These are phyloP conservation scores for Aphelocoma californica DNA, from an alignment of 2,797 vertebrate species.

Conservation along the genomic window DNA sequence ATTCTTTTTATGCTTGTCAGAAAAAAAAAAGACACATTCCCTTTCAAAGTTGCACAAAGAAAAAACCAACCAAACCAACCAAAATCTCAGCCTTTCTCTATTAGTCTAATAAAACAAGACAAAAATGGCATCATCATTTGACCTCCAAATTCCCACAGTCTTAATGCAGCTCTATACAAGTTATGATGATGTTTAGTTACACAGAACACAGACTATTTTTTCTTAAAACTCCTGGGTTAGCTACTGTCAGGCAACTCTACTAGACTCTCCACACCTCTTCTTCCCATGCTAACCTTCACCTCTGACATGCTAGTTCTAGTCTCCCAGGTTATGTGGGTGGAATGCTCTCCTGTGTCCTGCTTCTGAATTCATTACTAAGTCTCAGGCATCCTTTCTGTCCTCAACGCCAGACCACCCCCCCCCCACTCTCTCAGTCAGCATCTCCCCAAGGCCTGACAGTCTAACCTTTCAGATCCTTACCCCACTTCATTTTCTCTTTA, in stretches of 20 bases:
- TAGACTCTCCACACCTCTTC: background rate
- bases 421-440: background rate
- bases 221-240: background rate
- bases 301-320: accelerated
- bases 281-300: background rate
- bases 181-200: background rate
- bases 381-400: background rate
- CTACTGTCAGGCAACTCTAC: background rate
- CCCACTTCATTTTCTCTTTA: background rate
- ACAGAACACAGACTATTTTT: background rate
- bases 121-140: background rate
- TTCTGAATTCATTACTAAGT: background rate
- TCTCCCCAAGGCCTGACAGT: background rate
- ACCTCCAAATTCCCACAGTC: background rate
- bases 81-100: background rate
- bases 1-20: background rate
- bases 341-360: background rate
- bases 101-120: background rate
- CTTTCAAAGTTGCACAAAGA: background rate
- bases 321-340: background rate
- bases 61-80: background rate
- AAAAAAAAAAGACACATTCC: background rate
- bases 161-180: background rate
- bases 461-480: background rate
- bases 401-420: background rate